A percentile compares a stretch with the other conserved stretches of the same genome.
Conservation (phyloP, 1,140 invertebrate genomes). For the Microplitis demolitor region DNA sequence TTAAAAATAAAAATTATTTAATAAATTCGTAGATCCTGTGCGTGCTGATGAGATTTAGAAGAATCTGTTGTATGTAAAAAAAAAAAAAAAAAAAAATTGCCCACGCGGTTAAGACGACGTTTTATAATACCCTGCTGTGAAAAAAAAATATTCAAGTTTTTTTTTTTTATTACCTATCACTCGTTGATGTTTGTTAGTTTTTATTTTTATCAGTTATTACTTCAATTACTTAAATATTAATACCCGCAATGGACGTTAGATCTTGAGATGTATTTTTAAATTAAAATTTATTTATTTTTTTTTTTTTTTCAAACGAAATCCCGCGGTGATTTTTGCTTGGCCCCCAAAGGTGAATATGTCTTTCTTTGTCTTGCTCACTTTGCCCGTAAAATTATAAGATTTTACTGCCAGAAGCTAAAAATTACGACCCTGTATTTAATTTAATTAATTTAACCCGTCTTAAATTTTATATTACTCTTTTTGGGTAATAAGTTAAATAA, state of each 20-base stretch:
- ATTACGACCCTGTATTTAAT: constrained; percentile 6
- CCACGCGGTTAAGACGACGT: background rate
- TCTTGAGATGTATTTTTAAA: background rate
- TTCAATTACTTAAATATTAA: constrained; percentile 12
- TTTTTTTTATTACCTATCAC: background rate
- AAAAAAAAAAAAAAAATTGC: background rate
- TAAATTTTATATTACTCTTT: too few relatives aligned
- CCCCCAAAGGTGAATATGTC: constrained; percentile 1
- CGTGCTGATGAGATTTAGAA: background rate
- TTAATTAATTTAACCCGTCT: background rate
- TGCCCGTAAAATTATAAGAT: constrained; percentile 1
- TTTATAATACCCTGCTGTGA: constrained; percentile 6
- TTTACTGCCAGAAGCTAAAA: constrained; percentile 8
- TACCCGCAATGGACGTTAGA: background rate
- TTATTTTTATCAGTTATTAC: background rate
- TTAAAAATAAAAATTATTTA: background rate
- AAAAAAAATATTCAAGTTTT: background rate
- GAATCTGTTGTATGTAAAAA: background rate
- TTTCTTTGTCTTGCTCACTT: background rate
- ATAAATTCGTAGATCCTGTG: background rate
- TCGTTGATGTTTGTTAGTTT: background rate
- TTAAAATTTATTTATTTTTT: too few relatives aligned
- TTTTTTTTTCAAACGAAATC: background rate
- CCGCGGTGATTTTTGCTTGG: constrained; percentile 1
- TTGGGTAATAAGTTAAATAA: too few relatives aligned